Evolutionary conservation across 53 echinoderm and acorn worm species (phyloP), one percentile per base, ranked within the genome.

Genomic region (Stichopus horrens): DNA sequence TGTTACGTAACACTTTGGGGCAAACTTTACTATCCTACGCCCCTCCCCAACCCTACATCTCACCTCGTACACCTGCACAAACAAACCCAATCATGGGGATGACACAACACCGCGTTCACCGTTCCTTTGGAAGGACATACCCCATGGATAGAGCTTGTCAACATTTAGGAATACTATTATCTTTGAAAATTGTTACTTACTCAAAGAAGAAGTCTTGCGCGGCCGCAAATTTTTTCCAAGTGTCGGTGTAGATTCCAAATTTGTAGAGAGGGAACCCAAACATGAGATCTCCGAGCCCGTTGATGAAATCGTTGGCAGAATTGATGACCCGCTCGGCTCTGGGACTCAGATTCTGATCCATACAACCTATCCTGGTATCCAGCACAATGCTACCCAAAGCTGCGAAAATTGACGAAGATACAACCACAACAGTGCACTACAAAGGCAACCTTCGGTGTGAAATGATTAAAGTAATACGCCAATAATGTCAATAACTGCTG

Each of bases 251-350:
- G 86, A 96, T 96, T 58, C 94, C 96, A 79, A 92, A 92, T 79
- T 96, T 99, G 91, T 96, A 99, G 76, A 99, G 92, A 2, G 99
- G 99, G 76, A 99, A 93, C 68, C 94, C 91, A 71, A 93, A 99
- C 22, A 94, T 99, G 14, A 99, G 92, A 86, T 99, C 96, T 55
- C 96, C 88, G 74, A 99, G 92, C 8, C 94, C 93, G 11, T 19
- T 83, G 77, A 96, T 94, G 92, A 96, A 99, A 75, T 92, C 85
- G 6, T 86, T 86, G 11, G 90, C 88, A 21, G 99, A 93, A 19
- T 90, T 83, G 77, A 99, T 96, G 79, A 94, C 89, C 55, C 89
- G 80, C 6, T 87, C 86, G 4, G 99, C 96, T 21, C 92, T 90
- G 0, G 93, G 86, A 76, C 96, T 94, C 16, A 92, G 90, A 16